Evolutionary conservation across 2,797 vertebrate genomes (phyloP), one percentile per base, ranked within the genome.

Genomic region (Yasuhikotakia modesta): DNA sequence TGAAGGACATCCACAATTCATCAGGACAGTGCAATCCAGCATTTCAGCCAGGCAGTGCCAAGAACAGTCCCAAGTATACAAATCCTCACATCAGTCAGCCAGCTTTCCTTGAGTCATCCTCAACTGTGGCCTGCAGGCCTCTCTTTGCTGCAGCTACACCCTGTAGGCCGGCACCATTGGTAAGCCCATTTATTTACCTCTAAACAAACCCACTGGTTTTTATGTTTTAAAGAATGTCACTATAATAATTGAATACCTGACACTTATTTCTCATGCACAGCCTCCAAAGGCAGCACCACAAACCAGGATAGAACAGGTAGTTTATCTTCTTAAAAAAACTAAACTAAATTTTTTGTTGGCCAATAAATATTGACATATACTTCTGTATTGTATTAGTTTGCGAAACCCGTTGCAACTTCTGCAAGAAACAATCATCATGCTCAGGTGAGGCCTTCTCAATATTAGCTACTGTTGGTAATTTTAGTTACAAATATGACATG

Each of bases 1-100:
- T 2, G 76, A 95, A 94, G 83, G 85, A 45, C 6, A 2, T 68
- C 11, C 69, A 84, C 11, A 78, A 86, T 0, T 64, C 89, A 43
- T 69, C 89, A 0, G 93, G 95, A 73, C 93, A 95, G 19, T 87
- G 89, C 79, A 97, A 96, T 86, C 95, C 94, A 0, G 46, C 93
- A 77, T 96, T 97, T 87, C 91, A 77, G n/a, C 89, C 92, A 17
- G 87, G 90, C 3, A 71, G 81, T 11, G 57, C 71, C n/a, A 81
- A 43, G 2, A 76, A 71, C 27, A 89, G 85, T 8, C 81, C 85
- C 7, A 88, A 72, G n/a, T 81, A 76, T 0, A 81, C 78, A 22
- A 81, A 88, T 35, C 84, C 86, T 1, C 79, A 83, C n/a, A 91
- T 92, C 13, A 90, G 91, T 57, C 87, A 78, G 53, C 93, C 94